phyloP scores from a whole-genome alignment of 1,140 invertebrate genomes.

The Panagrolaimus sp. region DNA sequence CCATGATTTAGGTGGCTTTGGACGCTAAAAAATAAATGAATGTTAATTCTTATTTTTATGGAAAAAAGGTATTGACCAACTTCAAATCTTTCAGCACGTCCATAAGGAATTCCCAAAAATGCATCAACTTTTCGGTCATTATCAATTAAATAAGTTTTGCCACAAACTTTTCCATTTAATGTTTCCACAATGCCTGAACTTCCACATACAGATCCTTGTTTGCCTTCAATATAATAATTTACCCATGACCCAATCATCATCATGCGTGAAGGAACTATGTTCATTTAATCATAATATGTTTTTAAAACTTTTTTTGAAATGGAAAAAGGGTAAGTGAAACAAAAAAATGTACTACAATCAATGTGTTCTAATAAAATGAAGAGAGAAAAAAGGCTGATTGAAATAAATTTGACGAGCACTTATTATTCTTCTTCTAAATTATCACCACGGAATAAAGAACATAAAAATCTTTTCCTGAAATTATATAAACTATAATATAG shows the following conservation, averaged over 20 bases:
- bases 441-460: too few relatives aligned
- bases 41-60: not conserved
- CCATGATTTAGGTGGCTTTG: not conserved
- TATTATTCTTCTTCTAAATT: too few relatives aligned
- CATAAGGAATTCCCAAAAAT: constrained; percentile 10
- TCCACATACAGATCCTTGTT: not conserved
- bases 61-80: not conserved
- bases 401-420: too few relatives aligned
- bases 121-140: constrained; percentile 2
- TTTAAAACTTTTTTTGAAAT: too few relatives aligned
- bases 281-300: too few relatives aligned
- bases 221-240: not conserved
- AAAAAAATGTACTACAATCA: too few relatives aligned
- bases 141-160: not conserved
- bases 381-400: too few relatives aligned
- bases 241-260: not conserved
- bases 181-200: not conserved
- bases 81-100: not conserved
- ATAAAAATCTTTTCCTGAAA: too few relatives aligned
- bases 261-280: not conserved
- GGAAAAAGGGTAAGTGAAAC: too few relatives aligned
- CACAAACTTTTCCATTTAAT: constrained; percentile 3
- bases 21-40: not conserved
- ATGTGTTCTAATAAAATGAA: too few relatives aligned
- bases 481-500: too few relatives aligned